These are phyloP conservation scores for Balaenoptera acutorostrata DNA, from an alignment of 2,113 vertebrate species.

Conservation along the genomic window DNA sequence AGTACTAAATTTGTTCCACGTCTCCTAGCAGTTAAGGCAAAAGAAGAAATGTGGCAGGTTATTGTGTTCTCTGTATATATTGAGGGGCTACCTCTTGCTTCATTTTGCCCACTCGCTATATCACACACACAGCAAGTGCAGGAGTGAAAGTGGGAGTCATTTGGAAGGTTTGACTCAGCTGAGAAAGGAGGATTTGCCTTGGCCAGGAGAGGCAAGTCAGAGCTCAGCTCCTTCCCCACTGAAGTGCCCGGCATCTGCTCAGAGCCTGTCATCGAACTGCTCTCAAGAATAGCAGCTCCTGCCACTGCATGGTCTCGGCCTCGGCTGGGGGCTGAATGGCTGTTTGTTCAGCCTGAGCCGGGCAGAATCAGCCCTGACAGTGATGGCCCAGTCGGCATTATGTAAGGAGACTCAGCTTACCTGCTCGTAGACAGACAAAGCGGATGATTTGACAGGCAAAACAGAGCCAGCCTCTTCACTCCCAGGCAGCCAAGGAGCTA, in stretches of 20 bases:
- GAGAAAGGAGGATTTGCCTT: not conserved
- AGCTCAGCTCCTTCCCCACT: not conserved
- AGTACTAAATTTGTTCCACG: not conserved
- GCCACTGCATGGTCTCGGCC: not conserved
- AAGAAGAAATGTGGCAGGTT: not conserved
- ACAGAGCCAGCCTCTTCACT: constrained; percentile 61
- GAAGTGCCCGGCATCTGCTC: not conserved
- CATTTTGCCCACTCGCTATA: not conserved
- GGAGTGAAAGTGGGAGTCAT: not conserved
- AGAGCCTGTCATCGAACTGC: not conserved
- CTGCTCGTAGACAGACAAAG: constrained; percentile 66
- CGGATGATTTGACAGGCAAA: constrained; percentile 80
- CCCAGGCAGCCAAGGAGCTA: constrained; percentile 72
- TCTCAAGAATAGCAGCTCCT: not conserved
- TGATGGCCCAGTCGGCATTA: constrained; percentile 34
- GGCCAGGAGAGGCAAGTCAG: not conserved
- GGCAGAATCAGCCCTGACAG: constrained; percentile 13
- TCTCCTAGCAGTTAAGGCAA: not conserved
- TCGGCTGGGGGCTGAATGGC: not conserved
- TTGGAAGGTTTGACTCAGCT: not conserved
- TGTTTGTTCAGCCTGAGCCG: constrained; percentile 34
- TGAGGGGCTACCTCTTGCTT: not conserved
- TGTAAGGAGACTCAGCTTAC: constrained; percentile 36
- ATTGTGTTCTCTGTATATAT: not conserved
- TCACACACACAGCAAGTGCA: not conserved